Percentiles rank a stretch among this genome's conserved stretches.
Conservation (phyloP, 1,140 invertebrate genomes). For the Galleria mellonella region DNA sequence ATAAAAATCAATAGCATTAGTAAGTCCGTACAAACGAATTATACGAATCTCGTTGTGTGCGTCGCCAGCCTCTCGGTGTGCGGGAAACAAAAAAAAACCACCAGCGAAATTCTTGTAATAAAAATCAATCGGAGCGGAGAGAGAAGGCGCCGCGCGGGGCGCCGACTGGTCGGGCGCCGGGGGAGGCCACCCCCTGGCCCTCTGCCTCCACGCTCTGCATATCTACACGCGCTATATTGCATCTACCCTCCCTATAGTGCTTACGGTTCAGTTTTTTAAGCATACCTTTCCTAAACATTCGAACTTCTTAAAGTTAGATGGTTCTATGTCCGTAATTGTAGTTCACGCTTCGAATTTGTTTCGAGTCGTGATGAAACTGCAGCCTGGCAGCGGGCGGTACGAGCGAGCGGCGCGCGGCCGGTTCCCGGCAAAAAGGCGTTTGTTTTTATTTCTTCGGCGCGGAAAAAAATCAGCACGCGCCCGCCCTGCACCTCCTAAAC, state of each 20-base stretch:
- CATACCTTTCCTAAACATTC: neutral
- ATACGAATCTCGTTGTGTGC: conserved; percentile 61
- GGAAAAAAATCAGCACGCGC: conserved; percentile 66
- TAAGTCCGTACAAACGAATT: conserved; percentile 70
- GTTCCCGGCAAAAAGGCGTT: conserved; percentile 57
- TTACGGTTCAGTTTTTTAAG: conserved; percentile 10
- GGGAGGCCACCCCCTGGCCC: conserved; percentile 9
- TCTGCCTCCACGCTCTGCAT: conserved; percentile 29
- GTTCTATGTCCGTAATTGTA: neutral
- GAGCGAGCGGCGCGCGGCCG: conserved; percentile 31
- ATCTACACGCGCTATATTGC: conserved; percentile 42
- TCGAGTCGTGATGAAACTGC: no score
- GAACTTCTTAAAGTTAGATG: neutral
- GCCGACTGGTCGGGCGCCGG: conserved; percentile 48
- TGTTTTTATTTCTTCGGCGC: conserved; percentile 71
- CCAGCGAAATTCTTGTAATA: conserved; percentile 74
- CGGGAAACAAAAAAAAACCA: conserved; percentile 66
- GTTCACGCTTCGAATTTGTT: neutral
- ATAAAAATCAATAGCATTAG: conserved; percentile 72
- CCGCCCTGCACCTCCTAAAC: conserved; percentile 71
- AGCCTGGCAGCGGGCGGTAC: conserved; percentile 6
- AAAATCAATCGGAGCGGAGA: conserved; percentile 74
- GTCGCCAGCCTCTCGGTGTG: conserved; percentile 52
- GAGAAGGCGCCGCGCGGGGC: conserved; percentile 62
- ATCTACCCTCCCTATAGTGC: conserved; percentile 31